Percentiles rank a stretch among this genome's conserved stretches.
phyloP scores from a whole-genome alignment of 2,888 invertebrate species.

The Lochmaea crataegi region DNA sequence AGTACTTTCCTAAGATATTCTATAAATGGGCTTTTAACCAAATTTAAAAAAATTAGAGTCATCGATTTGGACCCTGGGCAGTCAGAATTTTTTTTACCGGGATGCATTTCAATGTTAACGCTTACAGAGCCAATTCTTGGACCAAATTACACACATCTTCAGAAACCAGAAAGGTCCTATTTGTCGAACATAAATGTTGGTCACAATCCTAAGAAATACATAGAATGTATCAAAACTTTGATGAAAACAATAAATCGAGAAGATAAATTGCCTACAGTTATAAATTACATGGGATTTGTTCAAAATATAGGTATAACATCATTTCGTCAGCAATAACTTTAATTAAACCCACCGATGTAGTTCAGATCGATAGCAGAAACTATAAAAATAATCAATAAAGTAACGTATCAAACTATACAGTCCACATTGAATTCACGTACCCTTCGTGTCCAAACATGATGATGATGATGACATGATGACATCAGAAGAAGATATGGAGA shows the following conservation, averaged over 20 bases:
- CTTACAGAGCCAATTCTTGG: conserved; percentile 79
- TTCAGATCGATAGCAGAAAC: conserved; percentile 74
- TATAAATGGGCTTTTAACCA: conserved; percentile 74
- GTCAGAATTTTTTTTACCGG: conserved; percentile 87
- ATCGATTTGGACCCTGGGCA: conserved; percentile 95
- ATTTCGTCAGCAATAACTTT: conserved; percentile 70
- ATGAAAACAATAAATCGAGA: conserved; percentile 63
- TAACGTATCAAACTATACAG: too few relatives aligned
- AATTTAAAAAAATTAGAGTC: conserved; percentile 71
- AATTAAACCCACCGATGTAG: conserved; percentile 73
- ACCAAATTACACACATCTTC: conserved; percentile 80
- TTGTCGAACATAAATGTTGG: conserved; percentile 76
- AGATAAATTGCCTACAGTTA: conserved; percentile 74
- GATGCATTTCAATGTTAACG: conserved; percentile 78
- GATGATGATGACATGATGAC: too few relatives aligned
- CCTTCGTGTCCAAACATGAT: too few relatives aligned
- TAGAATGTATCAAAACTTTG: conserved; percentile 70
- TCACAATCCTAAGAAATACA: conserved; percentile 72
- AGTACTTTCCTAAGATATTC: conserved; percentile 83
- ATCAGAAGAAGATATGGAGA: too few relatives aligned
- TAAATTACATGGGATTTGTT: conserved; percentile 88
- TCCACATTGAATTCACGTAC: too few relatives aligned
- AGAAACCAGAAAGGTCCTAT: conserved; percentile 69
- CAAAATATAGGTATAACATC: conserved; percentile 77
- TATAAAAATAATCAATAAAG: conserved; percentile 66